Conservation (phyloP, 2,797 vertebrate species). For the Danio tinwini region DNA sequence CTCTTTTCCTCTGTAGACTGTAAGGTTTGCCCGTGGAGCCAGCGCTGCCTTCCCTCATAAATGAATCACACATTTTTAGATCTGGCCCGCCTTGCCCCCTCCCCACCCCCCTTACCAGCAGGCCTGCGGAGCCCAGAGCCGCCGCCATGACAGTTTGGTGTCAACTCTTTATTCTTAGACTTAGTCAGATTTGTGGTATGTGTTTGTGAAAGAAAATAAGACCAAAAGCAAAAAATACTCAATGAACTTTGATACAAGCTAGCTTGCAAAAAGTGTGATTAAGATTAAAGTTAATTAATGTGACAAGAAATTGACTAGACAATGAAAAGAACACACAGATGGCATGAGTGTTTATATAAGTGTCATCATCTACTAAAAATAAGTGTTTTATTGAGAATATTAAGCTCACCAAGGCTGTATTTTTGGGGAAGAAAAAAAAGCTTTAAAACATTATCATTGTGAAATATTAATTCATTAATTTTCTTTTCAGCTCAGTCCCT, state of each 20-base stretch:
- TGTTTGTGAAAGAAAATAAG: constrained; percentile 48
- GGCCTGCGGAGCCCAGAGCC: constrained; percentile 66
- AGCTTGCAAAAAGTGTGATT: neutral
- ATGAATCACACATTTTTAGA: constrained; percentile 67
- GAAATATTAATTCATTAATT: too few species aligned
- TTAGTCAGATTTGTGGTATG: constrained; percentile 64
- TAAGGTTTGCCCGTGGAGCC: constrained; percentile 43
- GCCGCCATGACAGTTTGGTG: constrained; percentile 83
- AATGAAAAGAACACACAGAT: neutral
- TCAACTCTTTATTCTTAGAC: constrained; percentile 77
- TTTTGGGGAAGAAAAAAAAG: too few species aligned
- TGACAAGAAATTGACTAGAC: neutral
- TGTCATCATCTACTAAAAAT: too few species aligned
- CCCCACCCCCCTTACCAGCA: constrained; percentile 54
- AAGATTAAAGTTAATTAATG: neutral
- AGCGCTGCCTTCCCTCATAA: constrained; percentile 61
- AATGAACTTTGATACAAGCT: neutral
- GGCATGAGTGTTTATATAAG: too few species aligned
- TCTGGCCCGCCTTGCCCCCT: constrained; percentile 59
- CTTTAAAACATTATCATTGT: too few species aligned
- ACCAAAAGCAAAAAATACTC: neutral
- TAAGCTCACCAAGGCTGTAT: too few species aligned
- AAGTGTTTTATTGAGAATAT: too few species aligned
- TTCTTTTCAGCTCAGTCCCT: too few species aligned
- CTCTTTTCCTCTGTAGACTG: constrained; percentile 16